A percentile compares a stretch with the other conserved stretches of the same genome.
These are phyloP conservation scores for Drosophila pegasa DNA, from an alignment of 2,888 invertebrate species.

Conservation along the genomic window DNA sequence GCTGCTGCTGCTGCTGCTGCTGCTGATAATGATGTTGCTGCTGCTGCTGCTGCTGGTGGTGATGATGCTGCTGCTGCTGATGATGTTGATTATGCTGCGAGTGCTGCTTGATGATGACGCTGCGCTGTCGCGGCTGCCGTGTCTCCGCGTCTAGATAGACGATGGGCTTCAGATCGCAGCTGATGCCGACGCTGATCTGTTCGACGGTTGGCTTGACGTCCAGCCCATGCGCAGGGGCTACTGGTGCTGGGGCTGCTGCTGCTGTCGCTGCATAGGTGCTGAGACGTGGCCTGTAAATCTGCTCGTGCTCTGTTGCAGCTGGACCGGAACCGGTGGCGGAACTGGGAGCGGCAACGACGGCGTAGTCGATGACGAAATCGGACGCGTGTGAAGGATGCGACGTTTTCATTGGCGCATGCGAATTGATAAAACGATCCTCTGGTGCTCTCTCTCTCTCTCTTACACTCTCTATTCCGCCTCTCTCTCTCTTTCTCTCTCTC, in stretches of 20 bases:
- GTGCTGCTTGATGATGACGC: slow-evolving; percentile 49
- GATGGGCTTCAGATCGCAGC: slow-evolving; percentile 46
- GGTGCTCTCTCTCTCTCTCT: slow-evolving; percentile 49
- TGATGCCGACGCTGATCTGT: slow-evolving; percentile 62
- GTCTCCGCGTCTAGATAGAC: slow-evolving; percentile 60
- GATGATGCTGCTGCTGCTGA: slow-evolving; percentile 26
- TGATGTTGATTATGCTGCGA: slow-evolving; percentile 34
- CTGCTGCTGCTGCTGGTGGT: slow-evolving; percentile 48
- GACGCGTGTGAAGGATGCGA: slow-evolving; percentile 79
- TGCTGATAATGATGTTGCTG: slow-evolving; percentile 35
- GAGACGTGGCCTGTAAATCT: slow-evolving; percentile 29
- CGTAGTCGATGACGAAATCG: slow-evolving; percentile 83
- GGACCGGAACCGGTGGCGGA: slow-evolving; percentile 32
- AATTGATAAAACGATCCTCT: slow-evolving; percentile 62
- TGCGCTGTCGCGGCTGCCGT: slow-evolving; percentile 52
- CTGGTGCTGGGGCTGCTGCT: slow-evolving; percentile 33
- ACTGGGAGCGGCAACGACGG: slow-evolving; percentile 70
- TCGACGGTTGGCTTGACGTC: slow-evolving; percentile 53
- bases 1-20: slow-evolving; percentile 34
- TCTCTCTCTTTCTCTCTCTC: slow-evolving; percentile 12
- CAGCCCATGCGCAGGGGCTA: slow-evolving; percentile 43
- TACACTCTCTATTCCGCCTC: slow-evolving; percentile 3
- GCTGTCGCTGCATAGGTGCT: slow-evolving; percentile 18
- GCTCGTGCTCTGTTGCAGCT: slow-evolving; percentile 24
- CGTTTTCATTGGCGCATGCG: slow-evolving; percentile 83